phyloP scores from a whole-genome alignment of 2,888 invertebrate species.

The Galerucella pusilla region DNA sequence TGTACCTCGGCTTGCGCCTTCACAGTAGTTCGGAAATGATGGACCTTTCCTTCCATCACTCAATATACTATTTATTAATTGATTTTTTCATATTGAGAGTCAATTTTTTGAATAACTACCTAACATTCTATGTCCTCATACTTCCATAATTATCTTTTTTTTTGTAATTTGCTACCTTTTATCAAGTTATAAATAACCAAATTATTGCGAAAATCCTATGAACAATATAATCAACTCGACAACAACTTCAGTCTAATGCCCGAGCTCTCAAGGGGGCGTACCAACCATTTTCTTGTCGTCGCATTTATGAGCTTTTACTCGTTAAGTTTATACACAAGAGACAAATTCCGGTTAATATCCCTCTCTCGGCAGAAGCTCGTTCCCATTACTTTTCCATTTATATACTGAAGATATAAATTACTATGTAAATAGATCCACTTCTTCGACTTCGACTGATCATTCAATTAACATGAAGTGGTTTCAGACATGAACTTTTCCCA shows the following conservation, averaged over 20 bases:
- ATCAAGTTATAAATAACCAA: neutral
- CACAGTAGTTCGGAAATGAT: too few relatives aligned
- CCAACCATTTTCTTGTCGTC: conserved; percentile 12
- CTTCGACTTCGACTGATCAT: conserved; percentile 25
- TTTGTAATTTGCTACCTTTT: neutral
- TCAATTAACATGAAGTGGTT: conserved; percentile 29
- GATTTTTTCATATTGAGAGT: too few relatives aligned
- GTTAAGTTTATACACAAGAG: conserved; percentile 17
- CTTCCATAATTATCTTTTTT: too few relatives aligned
- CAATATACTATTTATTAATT: too few relatives aligned
- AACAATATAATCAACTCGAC: neutral
- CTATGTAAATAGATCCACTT: conserved; percentile 31
- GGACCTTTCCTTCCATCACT: too few relatives aligned
- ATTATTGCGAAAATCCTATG: neutral
- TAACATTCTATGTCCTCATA: too few relatives aligned
- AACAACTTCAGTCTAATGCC: neutral
- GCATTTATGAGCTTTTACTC: conserved; percentile 17
- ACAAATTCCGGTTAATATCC: conserved; percentile 21
- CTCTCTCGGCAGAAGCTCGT: conserved; percentile 13
- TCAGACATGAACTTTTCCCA: conserved; percentile 28
- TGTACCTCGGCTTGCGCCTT: too few relatives aligned
- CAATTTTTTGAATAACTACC: too few relatives aligned
- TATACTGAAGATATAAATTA: conserved; percentile 26
- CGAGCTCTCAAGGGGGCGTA: conserved; percentile 9
- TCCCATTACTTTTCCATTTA: conserved; percentile 21